phyloP scores from a whole-genome alignment of 2,113 vertebrate genomes.

The Chloropsis cyanopogon region DNA sequence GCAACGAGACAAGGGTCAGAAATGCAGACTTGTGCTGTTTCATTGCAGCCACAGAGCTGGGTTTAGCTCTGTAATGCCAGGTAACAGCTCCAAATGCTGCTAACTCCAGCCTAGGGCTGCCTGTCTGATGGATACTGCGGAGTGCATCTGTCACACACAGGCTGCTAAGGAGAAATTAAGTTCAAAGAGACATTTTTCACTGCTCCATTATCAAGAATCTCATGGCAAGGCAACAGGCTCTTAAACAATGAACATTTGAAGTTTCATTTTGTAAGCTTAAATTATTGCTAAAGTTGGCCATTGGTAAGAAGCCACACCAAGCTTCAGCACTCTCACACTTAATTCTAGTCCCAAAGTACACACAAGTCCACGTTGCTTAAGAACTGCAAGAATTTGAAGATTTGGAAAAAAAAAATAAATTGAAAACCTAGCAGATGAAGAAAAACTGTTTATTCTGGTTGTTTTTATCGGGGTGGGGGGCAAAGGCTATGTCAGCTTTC shows the following conservation, averaged over 20 bases:
- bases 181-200: neutral
- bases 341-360: neutral
- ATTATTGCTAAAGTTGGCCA: neutral
- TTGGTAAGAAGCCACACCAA: neutral
- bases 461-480: neutral
- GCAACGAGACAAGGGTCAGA: slow-evolving; percentile 61
- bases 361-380: neutral
- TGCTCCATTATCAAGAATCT: neutral
- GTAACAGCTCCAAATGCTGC: neutral
- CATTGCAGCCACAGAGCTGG: neutral
- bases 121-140: neutral
- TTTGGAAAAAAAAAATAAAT: neutral
- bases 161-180: neutral
- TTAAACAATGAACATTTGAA: neutral
- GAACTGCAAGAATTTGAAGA: neutral
- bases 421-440: slow-evolving; percentile 12
- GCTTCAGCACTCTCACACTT: neutral
- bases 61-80: neutral
- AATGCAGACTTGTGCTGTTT: neutral
- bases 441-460: neutral
- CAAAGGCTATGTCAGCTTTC: neutral
- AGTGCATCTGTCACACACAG: neutral
- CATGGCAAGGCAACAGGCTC: slow-evolving; percentile 50
- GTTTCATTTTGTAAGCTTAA: neutral
- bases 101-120: neutral